These are phyloP conservation scores for Argopecten irradians DNA, from an alignment of 1,140 invertebrate species.

Conservation along the genomic window DNA sequence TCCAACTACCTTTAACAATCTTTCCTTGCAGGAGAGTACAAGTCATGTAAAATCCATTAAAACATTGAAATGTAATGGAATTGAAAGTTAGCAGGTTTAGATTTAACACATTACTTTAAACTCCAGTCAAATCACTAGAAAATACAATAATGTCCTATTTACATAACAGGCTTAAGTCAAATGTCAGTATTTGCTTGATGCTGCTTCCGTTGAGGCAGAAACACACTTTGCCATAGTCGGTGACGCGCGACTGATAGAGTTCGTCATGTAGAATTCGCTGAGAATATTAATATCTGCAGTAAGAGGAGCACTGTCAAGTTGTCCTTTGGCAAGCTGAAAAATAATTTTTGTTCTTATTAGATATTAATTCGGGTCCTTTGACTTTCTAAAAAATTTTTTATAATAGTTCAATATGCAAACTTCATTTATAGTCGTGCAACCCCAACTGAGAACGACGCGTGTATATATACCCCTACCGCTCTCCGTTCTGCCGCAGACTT, in stretches of 20 bases:
- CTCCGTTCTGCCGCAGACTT: too few relatives aligned
- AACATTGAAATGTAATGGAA: not conserved
- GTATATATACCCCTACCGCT: too few relatives aligned
- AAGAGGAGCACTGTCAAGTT: slow-evolving; percentile 82
- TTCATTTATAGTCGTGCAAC: too few relatives aligned
- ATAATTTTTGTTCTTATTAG: not conserved
- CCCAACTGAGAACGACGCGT: too few relatives aligned
- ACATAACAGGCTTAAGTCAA: not conserved
- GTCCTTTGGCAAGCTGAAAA: slow-evolving; percentile 80
- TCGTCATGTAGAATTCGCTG: slow-evolving; percentile 99
- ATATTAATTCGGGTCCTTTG: too few relatives aligned
- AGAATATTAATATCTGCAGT: slow-evolving; percentile 87
- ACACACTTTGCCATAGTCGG: slow-evolving; percentile 99
- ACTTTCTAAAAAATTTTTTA: too few relatives aligned
- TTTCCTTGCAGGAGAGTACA: not conserved
- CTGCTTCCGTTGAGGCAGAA: slow-evolving; percentile 81
- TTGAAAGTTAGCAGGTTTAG: not conserved
- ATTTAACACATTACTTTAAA: not conserved
- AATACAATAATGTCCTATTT: not conserved
- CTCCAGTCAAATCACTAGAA: not conserved
- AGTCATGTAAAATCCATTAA: not conserved
- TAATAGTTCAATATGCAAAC: too few relatives aligned
- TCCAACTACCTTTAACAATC: not conserved
- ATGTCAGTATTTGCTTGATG: slow-evolving; percentile 51
- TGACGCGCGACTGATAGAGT: slow-evolving; percentile 96